phyloP scores from a whole-genome alignment of 2,113 vertebrate species.

The Spheniscus mendiculus region DNA sequence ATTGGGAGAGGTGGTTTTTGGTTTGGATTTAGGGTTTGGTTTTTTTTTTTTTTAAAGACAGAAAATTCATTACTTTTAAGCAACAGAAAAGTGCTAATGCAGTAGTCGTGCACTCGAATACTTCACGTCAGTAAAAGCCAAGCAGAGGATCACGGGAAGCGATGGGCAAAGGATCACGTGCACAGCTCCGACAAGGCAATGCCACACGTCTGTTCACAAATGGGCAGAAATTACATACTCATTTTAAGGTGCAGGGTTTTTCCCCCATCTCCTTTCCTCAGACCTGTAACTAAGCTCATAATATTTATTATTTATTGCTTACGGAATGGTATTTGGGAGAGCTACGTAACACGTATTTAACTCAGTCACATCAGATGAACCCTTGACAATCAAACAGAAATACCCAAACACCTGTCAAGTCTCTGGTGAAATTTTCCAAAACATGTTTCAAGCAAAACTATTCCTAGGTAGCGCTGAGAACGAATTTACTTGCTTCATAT shows the following conservation, averaged over 20 bases:
- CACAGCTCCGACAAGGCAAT: background rate
- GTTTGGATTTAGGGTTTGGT: background rate
- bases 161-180: background rate
- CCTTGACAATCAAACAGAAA: background rate
- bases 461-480: background rate
- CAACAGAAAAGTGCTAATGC: background rate
- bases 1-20: fast-evolving
- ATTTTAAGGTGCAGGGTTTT: background rate
- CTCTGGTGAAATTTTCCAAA: background rate
- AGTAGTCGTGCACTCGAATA: background rate
- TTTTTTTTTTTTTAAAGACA: background rate
- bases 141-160: background rate
- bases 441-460: background rate
- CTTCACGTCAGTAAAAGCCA: background rate
- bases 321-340: background rate
- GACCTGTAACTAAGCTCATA: background rate
- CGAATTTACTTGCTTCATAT: background rate
- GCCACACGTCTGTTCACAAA: background rate
- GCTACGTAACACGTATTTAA: background rate
- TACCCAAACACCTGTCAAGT: background rate
- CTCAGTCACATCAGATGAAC: background rate
- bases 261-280: background rate
- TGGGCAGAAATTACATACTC: background rate
- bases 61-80: background rate
- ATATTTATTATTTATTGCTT: background rate